Base-by-base conservation (phyloP, 2,797 vertebrate species). In the Salarias fasciatus region DNA sequence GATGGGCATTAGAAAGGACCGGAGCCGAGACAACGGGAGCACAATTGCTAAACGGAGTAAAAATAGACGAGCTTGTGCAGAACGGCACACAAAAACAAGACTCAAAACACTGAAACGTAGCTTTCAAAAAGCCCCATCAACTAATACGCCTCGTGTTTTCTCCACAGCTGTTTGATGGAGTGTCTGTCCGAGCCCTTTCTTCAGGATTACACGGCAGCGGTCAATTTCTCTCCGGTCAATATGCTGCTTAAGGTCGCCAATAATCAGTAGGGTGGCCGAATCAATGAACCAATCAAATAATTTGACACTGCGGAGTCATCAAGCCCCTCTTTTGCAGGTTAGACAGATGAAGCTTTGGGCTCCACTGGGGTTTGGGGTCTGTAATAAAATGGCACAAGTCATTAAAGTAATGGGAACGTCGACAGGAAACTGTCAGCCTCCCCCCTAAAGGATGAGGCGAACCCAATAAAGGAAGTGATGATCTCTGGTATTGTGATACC, bases 221-320 rank as follows among this genome's bases (percentile, higher is more conserved):
- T 74, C 71, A 69, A 68, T 81, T 68, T 63, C 18, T 62, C 52
- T 48, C 36, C 5, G 53, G 60, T 80, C 86, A 79, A 79, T 69
- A 59, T 5, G 28, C 58, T 67, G 66, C 59, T 84, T 64, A 77
- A 40, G 43, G 29, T 44, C 53, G 11, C 76, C 67, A 62, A 74
- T 84, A 86, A 77, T 71, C 72, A 77, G 72, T 31, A 3, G 47
- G 38, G 62, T 8, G 2, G 50, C 50, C 37, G 6, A 60, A 80
- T 89, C 87, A 87, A 89, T 91, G 80, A 65, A 79, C 65, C 79
- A 82, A 72, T 87, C 69, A 76, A 82, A 84, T 64, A 58, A 69
- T 80, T 75, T 71, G 77, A 77, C 75, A 79, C 71, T 71, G 77
- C 73, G 63, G 63, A 76, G 71, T 81, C 71, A 83, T 75, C 71